Base-by-base conservation (phyloP, 2,113 vertebrate genomes). In the Ardeotis arabs region DNA sequence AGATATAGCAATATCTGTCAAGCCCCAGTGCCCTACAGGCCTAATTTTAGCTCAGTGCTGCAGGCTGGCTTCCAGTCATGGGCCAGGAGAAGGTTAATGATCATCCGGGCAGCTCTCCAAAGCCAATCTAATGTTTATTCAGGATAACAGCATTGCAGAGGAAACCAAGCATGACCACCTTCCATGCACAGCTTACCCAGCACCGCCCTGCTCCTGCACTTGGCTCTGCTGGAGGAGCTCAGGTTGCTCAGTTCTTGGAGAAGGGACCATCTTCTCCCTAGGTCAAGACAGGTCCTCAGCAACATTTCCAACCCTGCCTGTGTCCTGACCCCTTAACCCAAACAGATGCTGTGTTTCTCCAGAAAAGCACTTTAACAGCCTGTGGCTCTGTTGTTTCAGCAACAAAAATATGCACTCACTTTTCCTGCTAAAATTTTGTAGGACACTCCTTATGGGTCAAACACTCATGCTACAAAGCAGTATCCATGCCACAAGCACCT, bases 71-170 rank as follows among this genome's bases (percentile, higher is more conserved):
- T 94, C 85, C 84, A 93, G 78, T 91, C 63, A 52, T 33, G 87
- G 95, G 78, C 87, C 93, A 95, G 70, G 84, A 95, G 89, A 89
- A 95, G 94, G 94, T 96, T 96, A 97, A 97, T 95, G 95, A 97
- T 91, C 74, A 82, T 89, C 95, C 94, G 91, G 96, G 96, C 96
- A 95, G 87, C 70, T 77, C 81, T 91, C 96, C 93, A 96, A 91
- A 90, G 29, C 74, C 82, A 93, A 90, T 70, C 90, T 94, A 89
- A 94, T 96, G 95, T 97, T 96, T 96, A 95, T 97, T 96, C 95
- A 96, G 95, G 78, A 90, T 76, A 96, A 87, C 95, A 97, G 91
- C 94, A 96, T 90, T 97, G 95, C 95, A 83, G 96, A 91, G 89
- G 78, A 96, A 95, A 79, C 75, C 93, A 85, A 91, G 94, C 28